phyloP scores from a whole-genome alignment of 2,888 invertebrate species.

The Plemyria rubiginata region DNA sequence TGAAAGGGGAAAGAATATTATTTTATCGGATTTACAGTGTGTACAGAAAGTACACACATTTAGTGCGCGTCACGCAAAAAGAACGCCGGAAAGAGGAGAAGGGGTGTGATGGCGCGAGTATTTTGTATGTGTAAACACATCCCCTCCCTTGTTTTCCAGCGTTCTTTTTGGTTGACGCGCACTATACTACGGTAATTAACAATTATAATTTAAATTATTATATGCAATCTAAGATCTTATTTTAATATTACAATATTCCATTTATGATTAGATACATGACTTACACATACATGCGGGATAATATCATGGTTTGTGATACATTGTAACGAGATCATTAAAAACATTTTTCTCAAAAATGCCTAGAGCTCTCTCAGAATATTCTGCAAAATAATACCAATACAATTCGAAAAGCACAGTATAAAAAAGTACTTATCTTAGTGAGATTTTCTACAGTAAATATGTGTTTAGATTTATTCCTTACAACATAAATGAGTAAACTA shows the following conservation, averaged over 20 bases:
- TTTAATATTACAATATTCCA: slow-evolving; percentile 13
- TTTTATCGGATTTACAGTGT: neutral
- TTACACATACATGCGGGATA: slow-evolving; percentile 39
- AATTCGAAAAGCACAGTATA: slow-evolving; percentile 27
- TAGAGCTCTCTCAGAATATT: slow-evolving; percentile 27
- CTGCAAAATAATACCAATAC: slow-evolving; percentile 24
- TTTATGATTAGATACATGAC: slow-evolving; percentile 18
- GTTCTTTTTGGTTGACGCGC: no score
- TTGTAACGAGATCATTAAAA: slow-evolving; percentile 38
- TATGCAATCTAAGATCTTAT: slow-evolving; percentile 12
- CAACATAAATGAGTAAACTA: slow-evolving; percentile 11
- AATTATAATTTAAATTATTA: slow-evolving; percentile 10
- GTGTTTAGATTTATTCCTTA: slow-evolving; percentile 17
- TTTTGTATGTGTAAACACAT: no score
- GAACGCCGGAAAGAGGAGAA: no score
- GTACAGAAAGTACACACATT: slow-evolving; percentile 9
- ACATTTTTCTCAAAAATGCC: slow-evolving; percentile 34
- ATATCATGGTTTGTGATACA: slow-evolving; percentile 23
- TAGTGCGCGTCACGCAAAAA: no score
- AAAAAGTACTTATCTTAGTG: slow-evolving; percentile 15
- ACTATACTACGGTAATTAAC: slow-evolving; percentile 8
- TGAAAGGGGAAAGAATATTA: neutral
- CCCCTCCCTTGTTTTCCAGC: no score
- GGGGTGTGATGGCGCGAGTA: no score
- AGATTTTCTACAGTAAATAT: slow-evolving; percentile 28